A percentile compares a stretch with the other conserved stretches of the same genome.
Conservation (phyloP, 30 jellyfish, hydroid and myxozoan genomes). For the Nemopilema nomurai region DNA sequence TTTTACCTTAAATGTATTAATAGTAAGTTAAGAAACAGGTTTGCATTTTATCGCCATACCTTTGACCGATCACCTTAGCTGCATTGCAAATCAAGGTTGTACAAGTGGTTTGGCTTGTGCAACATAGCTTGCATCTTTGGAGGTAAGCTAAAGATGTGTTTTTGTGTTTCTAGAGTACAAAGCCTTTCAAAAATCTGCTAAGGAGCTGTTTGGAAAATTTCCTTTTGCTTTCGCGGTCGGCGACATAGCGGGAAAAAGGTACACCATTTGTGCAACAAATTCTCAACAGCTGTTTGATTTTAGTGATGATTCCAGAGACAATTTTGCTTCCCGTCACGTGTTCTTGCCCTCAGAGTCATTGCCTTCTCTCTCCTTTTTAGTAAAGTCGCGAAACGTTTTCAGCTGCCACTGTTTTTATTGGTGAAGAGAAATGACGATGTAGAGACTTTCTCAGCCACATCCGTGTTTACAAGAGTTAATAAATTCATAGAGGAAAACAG, state of each 20-base stretch:
- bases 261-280: background rate
- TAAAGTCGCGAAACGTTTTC: slow-evolving; percentile 10
- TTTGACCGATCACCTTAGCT: no score
- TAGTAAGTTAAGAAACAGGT: no score
- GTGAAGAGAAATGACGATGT: slow-evolving; percentile 40
- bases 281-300: background rate
- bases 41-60: no score
- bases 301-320: no score
- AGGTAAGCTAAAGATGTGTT: background rate
- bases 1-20: no score
- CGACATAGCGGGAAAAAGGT: slow-evolving; percentile 45
- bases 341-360: background rate
- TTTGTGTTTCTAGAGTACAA: slow-evolving; percentile 4
- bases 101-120: no score
- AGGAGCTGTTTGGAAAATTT: slow-evolving; percentile 39
- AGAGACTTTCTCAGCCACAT: slow-evolving; percentile 12
- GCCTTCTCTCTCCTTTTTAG: slow-evolving; percentile 4
- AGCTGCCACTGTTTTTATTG: slow-evolving; percentile 39
- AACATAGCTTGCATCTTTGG: no score
- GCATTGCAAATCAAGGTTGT: no score
- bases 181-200: slow-evolving; percentile 19
- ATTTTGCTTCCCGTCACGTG: no score
- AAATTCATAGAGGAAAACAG: slow-evolving; percentile 46
- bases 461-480: slow-evolving; percentile 24
- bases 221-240: slow-evolving; percentile 59